Percentiles rank a stretch among this genome's conserved stretches.
These are phyloP conservation scores for Clitarchus hookeri DNA, from an alignment of 2,888 invertebrate genomes.

Conservation along the genomic window DNA sequence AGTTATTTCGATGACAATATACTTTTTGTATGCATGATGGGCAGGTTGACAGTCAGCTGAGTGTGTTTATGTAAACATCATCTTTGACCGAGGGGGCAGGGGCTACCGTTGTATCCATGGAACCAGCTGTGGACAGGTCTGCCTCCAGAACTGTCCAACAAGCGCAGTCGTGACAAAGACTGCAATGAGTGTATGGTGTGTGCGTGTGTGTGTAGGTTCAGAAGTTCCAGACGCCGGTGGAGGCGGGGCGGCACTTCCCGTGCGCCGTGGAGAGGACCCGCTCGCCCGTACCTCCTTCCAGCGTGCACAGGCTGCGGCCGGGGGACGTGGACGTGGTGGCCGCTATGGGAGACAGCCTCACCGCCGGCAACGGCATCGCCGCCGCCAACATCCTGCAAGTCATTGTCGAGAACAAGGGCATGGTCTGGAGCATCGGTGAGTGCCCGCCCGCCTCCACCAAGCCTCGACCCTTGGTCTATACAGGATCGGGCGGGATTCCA, in stretches of 20 bases:
- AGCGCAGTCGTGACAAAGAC: too few species aligned
- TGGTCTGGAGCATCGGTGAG: conserved; percentile 57
- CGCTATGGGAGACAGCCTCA: conserved; percentile 65
- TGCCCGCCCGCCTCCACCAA: not conserved
- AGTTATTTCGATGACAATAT: too few species aligned
- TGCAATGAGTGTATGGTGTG: not conserved
- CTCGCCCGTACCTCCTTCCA: conserved; percentile 53
- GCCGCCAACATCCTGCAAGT: conserved; percentile 56
- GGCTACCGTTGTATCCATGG: too few species aligned
- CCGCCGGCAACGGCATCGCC: conserved; percentile 61
- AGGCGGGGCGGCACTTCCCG: conserved; percentile 51
- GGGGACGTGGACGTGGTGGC: conserved; percentile 66
- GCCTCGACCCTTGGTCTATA: too few species aligned
- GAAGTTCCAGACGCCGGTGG: conserved; percentile 49
- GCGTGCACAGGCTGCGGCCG: conserved; percentile 63
- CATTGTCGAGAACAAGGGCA: conserved; percentile 56
- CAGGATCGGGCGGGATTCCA: too few species aligned
- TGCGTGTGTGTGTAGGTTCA: conserved; percentile 37
- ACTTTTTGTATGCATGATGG: too few species aligned
- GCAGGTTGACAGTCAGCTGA: too few species aligned
- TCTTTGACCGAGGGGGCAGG: too few species aligned
- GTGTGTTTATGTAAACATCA: too few species aligned
- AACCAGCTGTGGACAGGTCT: too few species aligned
- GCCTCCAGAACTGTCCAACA: too few species aligned
- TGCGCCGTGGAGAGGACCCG: conserved; percentile 52